Evolutionary conservation across 2,797 vertebrate genomes (phyloP).

Genomic region (Simalia tracyae): DNA sequence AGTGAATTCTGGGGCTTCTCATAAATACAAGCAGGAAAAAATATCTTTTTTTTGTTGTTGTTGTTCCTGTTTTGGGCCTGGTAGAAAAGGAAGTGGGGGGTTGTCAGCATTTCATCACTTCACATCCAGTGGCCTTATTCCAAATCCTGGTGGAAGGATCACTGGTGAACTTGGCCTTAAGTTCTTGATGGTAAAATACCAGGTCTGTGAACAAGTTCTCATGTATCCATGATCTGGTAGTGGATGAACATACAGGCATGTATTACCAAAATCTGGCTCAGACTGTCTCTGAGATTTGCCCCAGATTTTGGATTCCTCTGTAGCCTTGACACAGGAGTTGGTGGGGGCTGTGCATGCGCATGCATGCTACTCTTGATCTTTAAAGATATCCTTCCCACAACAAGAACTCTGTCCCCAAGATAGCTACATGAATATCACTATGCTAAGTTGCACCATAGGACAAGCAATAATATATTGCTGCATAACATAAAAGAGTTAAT

Average conservation of each 20-base stretch:
- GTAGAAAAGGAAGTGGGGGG: no score
- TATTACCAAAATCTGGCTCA: not conserved
- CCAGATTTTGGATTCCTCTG: not conserved
- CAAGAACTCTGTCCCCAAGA: not conserved
- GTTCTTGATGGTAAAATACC: not conserved
- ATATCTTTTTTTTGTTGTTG: no score
- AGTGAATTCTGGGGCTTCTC: not conserved
- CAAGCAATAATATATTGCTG: not conserved
- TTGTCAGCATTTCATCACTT: no score
- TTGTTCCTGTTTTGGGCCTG: no score
- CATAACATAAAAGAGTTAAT: conserved; percentile 15
- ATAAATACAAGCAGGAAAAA: not conserved
- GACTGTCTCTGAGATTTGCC: not conserved
- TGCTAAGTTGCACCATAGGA: not conserved
- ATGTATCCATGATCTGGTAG: not conserved
- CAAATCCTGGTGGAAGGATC: not conserved
- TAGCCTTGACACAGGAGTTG: not conserved
- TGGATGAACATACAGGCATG: not conserved
- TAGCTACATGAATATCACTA: not conserved
- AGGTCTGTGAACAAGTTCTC: not conserved
- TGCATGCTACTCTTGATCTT: not conserved
- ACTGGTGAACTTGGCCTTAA: not conserved
- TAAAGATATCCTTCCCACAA: not conserved
- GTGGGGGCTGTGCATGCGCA: not conserved
- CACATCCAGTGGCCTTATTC: no score